Evolutionary conservation across 2,113 vertebrate species (phyloP).

Genomic region (Otis tarda): DNA sequence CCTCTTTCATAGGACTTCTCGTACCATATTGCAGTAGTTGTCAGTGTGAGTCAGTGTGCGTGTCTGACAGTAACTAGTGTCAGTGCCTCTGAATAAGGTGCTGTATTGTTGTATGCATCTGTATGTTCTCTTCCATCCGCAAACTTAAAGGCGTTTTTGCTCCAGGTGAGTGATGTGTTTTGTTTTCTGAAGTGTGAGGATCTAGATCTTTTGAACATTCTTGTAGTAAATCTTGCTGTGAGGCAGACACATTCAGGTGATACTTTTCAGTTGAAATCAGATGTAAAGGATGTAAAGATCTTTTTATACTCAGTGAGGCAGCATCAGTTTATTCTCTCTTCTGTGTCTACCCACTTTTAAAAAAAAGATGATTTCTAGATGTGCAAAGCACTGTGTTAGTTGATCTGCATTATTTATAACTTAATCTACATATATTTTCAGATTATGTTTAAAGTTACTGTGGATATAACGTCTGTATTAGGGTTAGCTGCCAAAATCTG

Average conservation of each 20-base stretch:
- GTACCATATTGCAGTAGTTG: background rate
- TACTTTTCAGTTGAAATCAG: background rate
- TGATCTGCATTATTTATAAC: background rate
- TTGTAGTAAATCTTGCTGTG: background rate
- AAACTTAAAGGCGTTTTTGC: background rate
- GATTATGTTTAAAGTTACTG: background rate
- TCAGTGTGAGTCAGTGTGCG: background rate
- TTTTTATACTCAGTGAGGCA: background rate
- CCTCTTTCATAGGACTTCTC: background rate
- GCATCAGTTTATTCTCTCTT: background rate
- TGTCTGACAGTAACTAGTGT: background rate
- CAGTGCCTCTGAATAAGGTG: background rate
- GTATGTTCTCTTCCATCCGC: background rate
- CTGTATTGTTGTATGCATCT: background rate
- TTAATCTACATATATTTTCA: background rate
- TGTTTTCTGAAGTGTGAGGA: background rate
- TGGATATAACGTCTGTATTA: background rate
- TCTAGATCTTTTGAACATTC: background rate
- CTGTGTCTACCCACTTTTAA: background rate
- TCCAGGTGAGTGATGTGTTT: background rate
- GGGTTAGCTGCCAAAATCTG: background rate
- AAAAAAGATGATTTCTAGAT: background rate
- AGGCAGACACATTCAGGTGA: background rate
- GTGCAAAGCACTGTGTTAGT: background rate
- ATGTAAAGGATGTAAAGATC: background rate